phyloP scores from a whole-genome alignment of 1,140 invertebrate genomes.

The Pectinophora gossypiella region DNA sequence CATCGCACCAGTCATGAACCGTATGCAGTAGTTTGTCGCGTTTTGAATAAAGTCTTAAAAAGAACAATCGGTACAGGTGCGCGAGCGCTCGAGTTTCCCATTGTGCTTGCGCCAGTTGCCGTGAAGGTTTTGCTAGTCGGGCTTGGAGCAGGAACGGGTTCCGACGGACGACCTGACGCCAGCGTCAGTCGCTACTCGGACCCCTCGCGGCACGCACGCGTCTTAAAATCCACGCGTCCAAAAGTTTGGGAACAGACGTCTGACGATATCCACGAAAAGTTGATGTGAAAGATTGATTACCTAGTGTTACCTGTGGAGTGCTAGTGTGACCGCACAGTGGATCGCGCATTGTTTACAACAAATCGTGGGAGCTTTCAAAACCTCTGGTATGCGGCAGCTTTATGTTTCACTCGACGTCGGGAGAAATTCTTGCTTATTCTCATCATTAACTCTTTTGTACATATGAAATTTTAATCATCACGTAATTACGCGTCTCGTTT shows the following conservation, averaged over 20 bases:
- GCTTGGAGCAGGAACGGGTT: conserved; percentile 21
- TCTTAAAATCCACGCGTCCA: background rate
- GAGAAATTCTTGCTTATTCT: conserved; percentile 21
- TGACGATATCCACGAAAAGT: conserved; percentile 9
- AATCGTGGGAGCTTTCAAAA: conserved; percentile 33
- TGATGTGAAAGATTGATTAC: conserved; percentile 24
- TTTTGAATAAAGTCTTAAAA: conserved; percentile 40
- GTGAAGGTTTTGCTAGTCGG: conserved; percentile 31
- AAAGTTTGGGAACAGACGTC: conserved; percentile 8
- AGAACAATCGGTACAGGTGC: conserved; percentile 43
- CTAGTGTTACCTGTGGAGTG: conserved; percentile 18
- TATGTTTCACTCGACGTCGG: conserved; percentile 13
- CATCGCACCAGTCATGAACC: conserved; percentile 30
- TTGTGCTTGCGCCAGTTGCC: conserved; percentile 33
- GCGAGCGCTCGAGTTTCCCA: conserved; percentile 43
- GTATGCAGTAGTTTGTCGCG: conserved; percentile 36
- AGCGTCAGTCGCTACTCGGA: background rate
- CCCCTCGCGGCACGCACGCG: background rate
- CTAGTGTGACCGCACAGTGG: conserved; percentile 31
- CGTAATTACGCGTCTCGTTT: background rate
- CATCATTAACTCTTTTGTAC: background rate
- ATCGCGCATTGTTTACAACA: conserved; percentile 11
- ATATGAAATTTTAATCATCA: background rate
- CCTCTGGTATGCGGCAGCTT: conserved; percentile 29
- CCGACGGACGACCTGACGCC: background rate